Evolutionary conservation across 2,113 vertebrate species (phyloP).

Genomic region (Lota lota): DNA sequence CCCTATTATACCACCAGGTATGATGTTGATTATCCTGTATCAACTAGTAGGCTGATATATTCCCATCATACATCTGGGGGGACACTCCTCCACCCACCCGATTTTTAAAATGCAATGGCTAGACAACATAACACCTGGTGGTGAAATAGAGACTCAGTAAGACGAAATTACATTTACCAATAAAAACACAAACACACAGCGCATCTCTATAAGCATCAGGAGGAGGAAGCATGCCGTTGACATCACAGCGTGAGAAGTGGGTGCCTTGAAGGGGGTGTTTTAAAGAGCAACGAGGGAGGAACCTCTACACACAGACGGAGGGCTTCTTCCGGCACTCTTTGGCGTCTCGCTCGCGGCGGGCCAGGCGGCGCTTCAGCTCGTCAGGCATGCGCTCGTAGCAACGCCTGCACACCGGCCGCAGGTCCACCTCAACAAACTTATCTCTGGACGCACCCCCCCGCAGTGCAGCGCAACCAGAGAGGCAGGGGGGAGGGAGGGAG

Average conservation of each 20-base stretch:
- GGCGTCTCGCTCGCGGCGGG: slow-evolving; percentile 86
- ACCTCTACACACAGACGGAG: slow-evolving; percentile 82
- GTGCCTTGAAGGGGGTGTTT: too few species aligned
- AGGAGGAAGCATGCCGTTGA: too few species aligned
- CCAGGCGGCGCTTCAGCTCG: slow-evolving; percentile 93
- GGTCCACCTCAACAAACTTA: slow-evolving; percentile 99
- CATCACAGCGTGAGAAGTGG: too few species aligned
- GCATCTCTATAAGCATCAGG: too few species aligned
- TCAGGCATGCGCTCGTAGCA: slow-evolving; percentile 96
- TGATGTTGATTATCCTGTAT: too few species aligned
- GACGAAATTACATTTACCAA: too few species aligned
- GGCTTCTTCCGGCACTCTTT: slow-evolving; percentile 92
- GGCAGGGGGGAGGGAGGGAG: slow-evolving; percentile 39
- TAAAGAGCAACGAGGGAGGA: slow-evolving; percentile 51
- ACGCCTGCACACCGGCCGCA: slow-evolving; percentile 94
- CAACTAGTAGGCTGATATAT: too few species aligned
- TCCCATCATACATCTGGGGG: too few species aligned
- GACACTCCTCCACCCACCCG: too few species aligned
- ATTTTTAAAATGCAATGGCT: neutral
- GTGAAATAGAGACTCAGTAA: too few species aligned
- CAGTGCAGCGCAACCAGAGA: slow-evolving; percentile 33
- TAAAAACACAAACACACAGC: too few species aligned
- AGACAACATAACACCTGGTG: neutral
- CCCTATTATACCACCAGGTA: too few species aligned
- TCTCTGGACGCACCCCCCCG: slow-evolving; percentile 74